Conservation (phyloP, 2,113 vertebrate species). For the Thalassoma bifasciatum region DNA sequence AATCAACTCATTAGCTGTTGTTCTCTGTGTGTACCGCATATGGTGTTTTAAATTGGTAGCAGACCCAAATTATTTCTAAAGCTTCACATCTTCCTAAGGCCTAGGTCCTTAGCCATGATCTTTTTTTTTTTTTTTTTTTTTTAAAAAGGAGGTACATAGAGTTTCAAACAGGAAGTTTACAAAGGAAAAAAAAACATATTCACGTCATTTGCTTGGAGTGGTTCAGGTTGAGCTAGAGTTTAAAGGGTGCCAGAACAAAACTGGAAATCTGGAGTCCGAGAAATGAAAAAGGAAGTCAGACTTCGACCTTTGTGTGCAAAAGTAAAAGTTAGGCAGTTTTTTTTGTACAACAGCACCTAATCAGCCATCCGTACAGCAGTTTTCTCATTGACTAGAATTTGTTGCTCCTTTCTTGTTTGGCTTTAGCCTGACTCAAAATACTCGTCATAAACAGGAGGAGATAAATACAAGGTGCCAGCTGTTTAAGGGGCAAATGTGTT, state of each 20-base stretch:
- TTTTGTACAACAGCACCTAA: slow-evolving; percentile 2
- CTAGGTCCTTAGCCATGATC: neutral
- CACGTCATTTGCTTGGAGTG: neutral
- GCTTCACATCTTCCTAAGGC: neutral
- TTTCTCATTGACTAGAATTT: slow-evolving; percentile 28
- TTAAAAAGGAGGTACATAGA: neutral
- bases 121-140: too few relatives aligned
- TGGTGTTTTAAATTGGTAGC: slow-evolving; percentile 25
- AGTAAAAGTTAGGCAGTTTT: slow-evolving; percentile 8
- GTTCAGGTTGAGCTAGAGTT: neutral
- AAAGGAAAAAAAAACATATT: neutral
- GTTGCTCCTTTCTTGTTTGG: slow-evolving; percentile 51
- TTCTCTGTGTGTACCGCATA: neutral
- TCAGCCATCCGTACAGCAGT: neutral
- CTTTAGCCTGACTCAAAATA: slow-evolving; percentile 48
- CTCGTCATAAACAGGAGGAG: slow-evolving; percentile 50
- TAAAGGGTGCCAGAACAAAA: neutral
- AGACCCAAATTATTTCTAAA: slow-evolving; percentile 12
- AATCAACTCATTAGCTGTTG: slow-evolving; percentile 15
- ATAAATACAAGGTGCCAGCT: slow-evolving; percentile 58
- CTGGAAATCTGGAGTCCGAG: neutral
- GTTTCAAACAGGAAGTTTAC: neutral
- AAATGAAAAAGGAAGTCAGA: neutral
- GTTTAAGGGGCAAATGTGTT: slow-evolving; percentile 59
- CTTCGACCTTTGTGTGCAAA: neutral